These are phyloP conservation scores for Oscheius myriophilus DNA, from an alignment of 2,888 invertebrate species.

Conservation along the genomic window DNA sequence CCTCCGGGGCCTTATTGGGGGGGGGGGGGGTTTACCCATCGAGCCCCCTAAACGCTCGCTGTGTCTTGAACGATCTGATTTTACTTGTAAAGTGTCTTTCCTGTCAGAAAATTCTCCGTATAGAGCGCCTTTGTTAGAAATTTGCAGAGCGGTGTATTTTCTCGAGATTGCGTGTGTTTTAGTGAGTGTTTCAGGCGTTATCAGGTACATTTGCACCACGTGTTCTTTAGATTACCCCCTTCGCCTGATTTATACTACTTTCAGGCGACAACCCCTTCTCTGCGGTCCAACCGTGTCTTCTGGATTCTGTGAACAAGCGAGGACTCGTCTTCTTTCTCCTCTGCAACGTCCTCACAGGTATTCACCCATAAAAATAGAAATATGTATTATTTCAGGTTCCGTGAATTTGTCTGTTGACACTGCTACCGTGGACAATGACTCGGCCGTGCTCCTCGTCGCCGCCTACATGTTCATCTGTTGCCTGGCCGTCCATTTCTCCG, in stretches of 20 bases:
- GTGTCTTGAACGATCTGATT: too few species aligned
- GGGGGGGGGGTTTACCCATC: too few species aligned
- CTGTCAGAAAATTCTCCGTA: neutral
- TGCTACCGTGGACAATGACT: neutral
- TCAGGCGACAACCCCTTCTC: slow-evolving; percentile 57
- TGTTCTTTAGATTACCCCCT: slow-evolving; percentile 15
- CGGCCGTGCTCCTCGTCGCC: slow-evolving; percentile 10
- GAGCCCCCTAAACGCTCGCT: too few species aligned
- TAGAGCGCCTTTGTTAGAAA: neutral
- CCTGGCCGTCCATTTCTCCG: slow-evolving; percentile 18
- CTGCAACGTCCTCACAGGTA: slow-evolving; percentile 85
- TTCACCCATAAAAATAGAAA: too few species aligned
- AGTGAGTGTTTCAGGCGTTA: too few species aligned
- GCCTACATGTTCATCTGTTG: slow-evolving; percentile 19
- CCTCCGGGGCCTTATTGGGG: too few species aligned
- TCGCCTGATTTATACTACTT: slow-evolving; percentile 20
- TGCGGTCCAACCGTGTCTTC: slow-evolving; percentile 50
- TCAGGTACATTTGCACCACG: neutral
- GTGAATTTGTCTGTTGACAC: slow-evolving; percentile 23
- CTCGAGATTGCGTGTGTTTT: too few species aligned
- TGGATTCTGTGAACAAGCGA: slow-evolving; percentile 54
- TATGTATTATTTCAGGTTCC: slow-evolving; percentile 7
- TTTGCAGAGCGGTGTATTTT: too few species aligned
- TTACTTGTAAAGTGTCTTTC: too few species aligned
- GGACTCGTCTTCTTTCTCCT: slow-evolving; percentile 85